These are phyloP conservation scores for Eugnorisma glareosa DNA, from an alignment of 2,888 invertebrate species.

Conservation along the genomic window DNA sequence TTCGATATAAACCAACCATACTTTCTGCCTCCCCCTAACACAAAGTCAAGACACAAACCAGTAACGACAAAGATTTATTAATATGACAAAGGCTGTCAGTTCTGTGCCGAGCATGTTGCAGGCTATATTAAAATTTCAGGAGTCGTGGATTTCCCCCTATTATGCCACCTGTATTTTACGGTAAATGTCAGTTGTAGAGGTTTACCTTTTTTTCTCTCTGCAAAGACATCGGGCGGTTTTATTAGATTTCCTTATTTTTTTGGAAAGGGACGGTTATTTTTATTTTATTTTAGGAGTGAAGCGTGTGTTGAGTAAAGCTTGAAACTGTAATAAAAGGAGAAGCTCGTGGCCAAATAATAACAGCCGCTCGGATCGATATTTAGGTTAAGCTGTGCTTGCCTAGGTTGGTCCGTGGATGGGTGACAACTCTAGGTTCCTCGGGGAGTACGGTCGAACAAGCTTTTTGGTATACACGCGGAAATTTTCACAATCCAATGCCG, in stretches of 20 bases:
- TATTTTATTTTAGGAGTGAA: conserved; percentile 11
- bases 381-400: neutral
- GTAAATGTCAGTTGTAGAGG: conserved; percentile 45
- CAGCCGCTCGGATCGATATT: neutral
- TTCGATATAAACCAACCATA: neutral
- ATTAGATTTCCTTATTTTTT: conserved; percentile 53
- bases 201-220: conserved; percentile 37
- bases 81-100: conserved; percentile 56
- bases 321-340: neutral
- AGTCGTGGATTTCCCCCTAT: conserved; percentile 46
- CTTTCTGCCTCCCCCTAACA: neutral
- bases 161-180: conserved; percentile 58
- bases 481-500: too few species aligned
- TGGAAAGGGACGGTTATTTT: neutral
- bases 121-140: conserved; percentile 65
- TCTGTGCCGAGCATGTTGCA: conserved; percentile 39
- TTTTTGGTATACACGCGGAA: too few species aligned
- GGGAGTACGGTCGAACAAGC: too few species aligned
- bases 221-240: conserved; percentile 45
- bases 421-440: neutral
- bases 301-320: neutral
- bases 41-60: conserved; percentile 45
- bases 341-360: neutral
- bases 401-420: neutral
- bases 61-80: conserved; percentile 64